phyloP scores from a whole-genome alignment of 2,113 vertebrate genomes.

The Microtus montanus region DNA sequence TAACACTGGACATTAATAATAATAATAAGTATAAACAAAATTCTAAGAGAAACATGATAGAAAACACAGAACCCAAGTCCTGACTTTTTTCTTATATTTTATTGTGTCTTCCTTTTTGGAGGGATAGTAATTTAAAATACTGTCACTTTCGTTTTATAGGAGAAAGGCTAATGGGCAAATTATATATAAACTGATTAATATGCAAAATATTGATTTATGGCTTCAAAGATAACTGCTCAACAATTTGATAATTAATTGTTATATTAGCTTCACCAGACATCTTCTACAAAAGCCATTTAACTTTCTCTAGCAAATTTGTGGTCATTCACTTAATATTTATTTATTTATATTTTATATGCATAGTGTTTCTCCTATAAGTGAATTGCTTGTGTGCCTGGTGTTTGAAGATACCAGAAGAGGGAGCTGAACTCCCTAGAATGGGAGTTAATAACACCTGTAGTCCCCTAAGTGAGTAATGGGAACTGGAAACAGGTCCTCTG shows the following conservation, averaged over 20 bases:
- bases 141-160: not conserved
- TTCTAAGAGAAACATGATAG: not conserved
- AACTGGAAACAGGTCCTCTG: not conserved
- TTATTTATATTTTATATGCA: not conserved
- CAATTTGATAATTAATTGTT: not conserved
- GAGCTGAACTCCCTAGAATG: not conserved
- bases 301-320: not conserved
- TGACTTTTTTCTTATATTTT: not conserved
- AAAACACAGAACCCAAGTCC: not conserved
- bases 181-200: not conserved
- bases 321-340: not conserved
- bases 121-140: not conserved
- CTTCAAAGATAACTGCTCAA: constrained; percentile 31
- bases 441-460: no score
- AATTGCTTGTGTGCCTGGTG: not conserved
- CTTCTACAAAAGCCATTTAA: not conserved
- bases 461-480: not conserved
- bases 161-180: not conserved
- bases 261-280: not conserved
- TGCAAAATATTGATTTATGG: not conserved
- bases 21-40: not conserved
- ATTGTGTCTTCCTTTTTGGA: not conserved
- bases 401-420: not conserved
- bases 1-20: not conserved
- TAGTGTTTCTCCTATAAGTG: not conserved